Evolutionary conservation across 1,140 invertebrate species (phyloP).

Genomic region (Trachelipus rathkii): DNA sequence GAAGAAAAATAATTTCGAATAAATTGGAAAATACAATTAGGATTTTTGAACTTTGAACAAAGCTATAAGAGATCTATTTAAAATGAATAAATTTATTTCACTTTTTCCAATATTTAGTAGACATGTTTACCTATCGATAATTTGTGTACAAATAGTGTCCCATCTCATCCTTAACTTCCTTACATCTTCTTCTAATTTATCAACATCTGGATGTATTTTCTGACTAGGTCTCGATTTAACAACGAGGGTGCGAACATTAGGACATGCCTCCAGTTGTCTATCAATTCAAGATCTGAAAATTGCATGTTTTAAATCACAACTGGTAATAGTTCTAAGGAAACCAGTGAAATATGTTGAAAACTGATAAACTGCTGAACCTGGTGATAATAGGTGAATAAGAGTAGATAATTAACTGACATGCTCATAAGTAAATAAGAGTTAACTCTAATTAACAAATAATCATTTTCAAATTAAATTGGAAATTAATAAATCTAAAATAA

Average conservation of each 20-base stretch:
- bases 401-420: too few relatives aligned
- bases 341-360: too few relatives aligned
- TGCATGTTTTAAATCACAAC: not conserved
- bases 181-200: conserved; percentile 88
- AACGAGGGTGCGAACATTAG: conserved; percentile 76
- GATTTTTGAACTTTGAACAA: too few relatives aligned
- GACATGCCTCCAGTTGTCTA: conserved; percentile 82
- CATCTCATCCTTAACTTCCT: conserved; percentile 79
- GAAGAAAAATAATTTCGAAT: conserved; percentile 4
- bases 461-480: too few relatives aligned
- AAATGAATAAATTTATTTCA: too few relatives aligned
- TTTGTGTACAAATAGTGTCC: conserved; percentile 83
- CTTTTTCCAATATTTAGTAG: not conserved
- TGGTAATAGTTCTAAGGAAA: too few relatives aligned
- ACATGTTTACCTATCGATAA: conserved; percentile 71
- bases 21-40: too few relatives aligned
- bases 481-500: too few relatives aligned
- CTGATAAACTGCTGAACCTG: conserved; percentile 44
- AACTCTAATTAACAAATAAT: too few relatives aligned
- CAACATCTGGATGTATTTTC: conserved; percentile 74
- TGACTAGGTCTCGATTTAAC: conserved; percentile 71
- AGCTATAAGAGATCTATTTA: too few relatives aligned
- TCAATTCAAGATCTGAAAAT: conserved; percentile 79
- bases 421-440: too few relatives aligned
- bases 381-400: conserved; percentile 46